Evolutionary conservation across 1,140 invertebrate species (phyloP).

Genomic region (Euura lappo): DNA sequence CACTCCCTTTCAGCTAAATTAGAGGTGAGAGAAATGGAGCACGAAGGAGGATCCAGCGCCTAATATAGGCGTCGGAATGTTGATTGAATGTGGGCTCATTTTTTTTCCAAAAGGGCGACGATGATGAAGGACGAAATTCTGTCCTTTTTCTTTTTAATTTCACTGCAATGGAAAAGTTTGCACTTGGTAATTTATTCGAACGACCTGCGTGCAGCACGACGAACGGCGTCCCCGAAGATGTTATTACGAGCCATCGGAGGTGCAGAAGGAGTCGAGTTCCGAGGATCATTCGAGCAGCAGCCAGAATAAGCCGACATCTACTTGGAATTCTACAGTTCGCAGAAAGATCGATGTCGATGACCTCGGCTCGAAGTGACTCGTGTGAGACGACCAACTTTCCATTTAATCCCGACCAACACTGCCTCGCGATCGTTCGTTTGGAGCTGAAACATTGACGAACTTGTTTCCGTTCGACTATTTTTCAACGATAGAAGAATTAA

Average conservation of each 20-base stretch:
- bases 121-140: too few relatives aligned
- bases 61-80: neutral
- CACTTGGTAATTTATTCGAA: too few relatives aligned
- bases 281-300: conserved; percentile 8
- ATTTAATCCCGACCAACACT: neutral
- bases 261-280: neutral
- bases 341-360: conserved; percentile 8
- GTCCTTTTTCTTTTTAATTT: too few relatives aligned
- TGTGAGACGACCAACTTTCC: neutral
- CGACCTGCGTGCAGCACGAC: too few relatives aligned
- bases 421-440: neutral
- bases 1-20: neutral
- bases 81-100: conserved; percentile 1
- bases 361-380: neutral
- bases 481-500: too few relatives aligned
- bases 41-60: neutral
- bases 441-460: neutral
- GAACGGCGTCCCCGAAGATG: neutral
- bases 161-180: too few relatives aligned
- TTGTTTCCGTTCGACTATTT: neutral
- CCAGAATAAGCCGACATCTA: conserved; percentile 9
- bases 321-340: conserved; percentile 10
- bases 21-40: neutral
- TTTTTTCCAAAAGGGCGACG: too few relatives aligned
- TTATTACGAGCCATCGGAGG: neutral